Base-by-base conservation (phyloP, 2,113 vertebrate species). In the Phylloscopus trochiloides region DNA sequence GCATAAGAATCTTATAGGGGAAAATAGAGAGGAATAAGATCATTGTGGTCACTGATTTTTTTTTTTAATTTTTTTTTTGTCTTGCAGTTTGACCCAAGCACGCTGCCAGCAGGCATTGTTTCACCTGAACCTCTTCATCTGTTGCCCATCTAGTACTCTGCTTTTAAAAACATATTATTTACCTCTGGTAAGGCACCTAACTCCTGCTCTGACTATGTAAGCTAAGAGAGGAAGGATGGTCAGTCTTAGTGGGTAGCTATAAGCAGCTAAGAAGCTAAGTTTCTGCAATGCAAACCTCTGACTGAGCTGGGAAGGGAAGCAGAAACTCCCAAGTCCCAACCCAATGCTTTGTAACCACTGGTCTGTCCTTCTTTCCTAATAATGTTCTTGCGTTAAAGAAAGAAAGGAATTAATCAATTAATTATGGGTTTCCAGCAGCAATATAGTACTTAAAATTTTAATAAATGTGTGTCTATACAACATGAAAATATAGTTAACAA, bases 401-500 rank as follows among this genome's bases (percentile, higher is more conserved):
- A 92, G 70, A 95, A 87, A 96, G 25, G 88, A 94, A 95, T 81
- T 90, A 95, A 92, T 92, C 91, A 83, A 96, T 95, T 96, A 92
- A 96, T 95, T 94, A 93, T 88, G 86, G 93, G 86, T 86, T 96
- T 93, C 59, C 54, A 74, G 52, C 75, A 84, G 93, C 58, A 92
- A 84, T 97, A 86, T 42, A 94, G 88, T 86, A 92, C 55, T 87
- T 92, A 76, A 73, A 93, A 79, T 85, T 91, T 81, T 86, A 96
- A 96, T 96, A 97, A 97, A 96, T 90, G 9, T 96, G 80, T 90
- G 88, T 52, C 65, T 70, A 52, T 96, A 81, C 55, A 91, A 45
- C 82, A 77, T 50, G 94, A 97, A 98, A 89, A 99, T 98, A 57
- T 96, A 98, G 94, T 98, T 99, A 92, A 99, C 97, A 95, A 99